Evolutionary conservation across 2,888 invertebrate species (phyloP).

Genomic region (Teinopalpus imperialis): DNA sequence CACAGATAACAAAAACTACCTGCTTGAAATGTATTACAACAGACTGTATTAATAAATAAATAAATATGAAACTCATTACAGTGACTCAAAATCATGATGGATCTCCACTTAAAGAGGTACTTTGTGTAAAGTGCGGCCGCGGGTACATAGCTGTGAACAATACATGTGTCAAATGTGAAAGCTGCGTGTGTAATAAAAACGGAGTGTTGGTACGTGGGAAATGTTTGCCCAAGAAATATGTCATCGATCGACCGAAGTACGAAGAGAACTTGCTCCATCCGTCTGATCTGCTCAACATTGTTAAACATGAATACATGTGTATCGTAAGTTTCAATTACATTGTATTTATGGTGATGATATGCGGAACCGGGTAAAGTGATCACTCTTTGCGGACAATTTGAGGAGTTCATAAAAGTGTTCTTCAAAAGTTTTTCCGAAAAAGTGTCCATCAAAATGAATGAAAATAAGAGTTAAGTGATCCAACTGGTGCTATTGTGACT

Average conservation of each 20-base stretch:
- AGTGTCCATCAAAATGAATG: too few species aligned
- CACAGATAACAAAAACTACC: too few species aligned
- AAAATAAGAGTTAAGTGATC: too few species aligned
- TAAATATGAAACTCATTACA: too few species aligned
- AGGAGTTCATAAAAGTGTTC: too few species aligned
- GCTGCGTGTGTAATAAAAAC: constrained; percentile 51
- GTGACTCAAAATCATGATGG: constrained; percentile 71
- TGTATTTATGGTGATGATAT: too few species aligned
- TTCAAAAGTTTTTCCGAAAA: too few species aligned
- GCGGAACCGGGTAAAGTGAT: too few species aligned
- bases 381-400: too few species aligned
- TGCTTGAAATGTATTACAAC: too few species aligned
- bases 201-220: constrained; percentile 52
- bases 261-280: constrained; percentile 54
- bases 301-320: constrained; percentile 67
- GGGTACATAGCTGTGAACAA: constrained; percentile 52
- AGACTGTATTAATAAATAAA: too few species aligned
- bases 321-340: constrained; percentile 57
- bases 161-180: constrained; percentile 55
- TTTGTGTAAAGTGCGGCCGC: constrained; percentile 66
- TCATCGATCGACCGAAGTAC: constrained; percentile 57
- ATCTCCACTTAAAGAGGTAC: constrained; percentile 61
- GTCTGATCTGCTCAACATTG: constrained; percentile 48
- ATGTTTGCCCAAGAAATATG: constrained; percentile 57
- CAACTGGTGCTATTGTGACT: too few species aligned